Conservation (phyloP, 2,113 vertebrate species). For the Dendropsophus ebraccatus region DNA sequence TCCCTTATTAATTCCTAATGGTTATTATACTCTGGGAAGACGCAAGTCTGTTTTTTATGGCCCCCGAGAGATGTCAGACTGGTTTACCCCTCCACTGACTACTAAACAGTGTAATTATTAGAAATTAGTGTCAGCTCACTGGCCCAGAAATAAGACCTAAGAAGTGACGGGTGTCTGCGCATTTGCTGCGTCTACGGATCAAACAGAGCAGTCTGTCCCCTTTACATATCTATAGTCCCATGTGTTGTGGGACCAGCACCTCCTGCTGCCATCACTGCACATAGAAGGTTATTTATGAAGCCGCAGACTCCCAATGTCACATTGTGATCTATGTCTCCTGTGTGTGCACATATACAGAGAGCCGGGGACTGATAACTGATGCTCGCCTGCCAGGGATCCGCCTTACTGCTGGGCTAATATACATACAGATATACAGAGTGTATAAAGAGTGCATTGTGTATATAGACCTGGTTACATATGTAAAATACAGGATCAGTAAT, state of each 20-base stretch:
- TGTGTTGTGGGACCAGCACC: background rate
- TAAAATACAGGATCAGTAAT: too few relatives aligned
- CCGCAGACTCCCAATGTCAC: background rate
- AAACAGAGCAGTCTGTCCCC: background rate
- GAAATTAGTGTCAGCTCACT: conserved; percentile 32
- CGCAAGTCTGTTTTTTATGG: conserved; percentile 7
- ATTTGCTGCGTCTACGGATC: background rate
- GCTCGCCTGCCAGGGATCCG: too few relatives aligned
- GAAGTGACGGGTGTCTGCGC: background rate
- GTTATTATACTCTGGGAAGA: background rate
- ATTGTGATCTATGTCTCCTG: background rate
- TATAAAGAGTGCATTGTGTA: too few relatives aligned
- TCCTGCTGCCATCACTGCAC: conserved; percentile 4
- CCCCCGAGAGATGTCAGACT: background rate
- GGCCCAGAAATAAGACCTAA: background rate
- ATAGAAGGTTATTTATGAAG: background rate
- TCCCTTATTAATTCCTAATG: background rate
- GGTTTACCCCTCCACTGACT: background rate
- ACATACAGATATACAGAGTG: too few relatives aligned
- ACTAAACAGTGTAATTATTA: conserved; percentile 24
- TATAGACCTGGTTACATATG: too few relatives aligned
- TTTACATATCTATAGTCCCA: background rate
- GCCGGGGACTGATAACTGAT: too few relatives aligned
- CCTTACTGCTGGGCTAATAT: too few relatives aligned
- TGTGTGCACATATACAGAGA: background rate